Evolutionary conservation across 2,797 vertebrate genomes (phyloP).

Genomic region (Typhlichthys subterraneus): DNA sequence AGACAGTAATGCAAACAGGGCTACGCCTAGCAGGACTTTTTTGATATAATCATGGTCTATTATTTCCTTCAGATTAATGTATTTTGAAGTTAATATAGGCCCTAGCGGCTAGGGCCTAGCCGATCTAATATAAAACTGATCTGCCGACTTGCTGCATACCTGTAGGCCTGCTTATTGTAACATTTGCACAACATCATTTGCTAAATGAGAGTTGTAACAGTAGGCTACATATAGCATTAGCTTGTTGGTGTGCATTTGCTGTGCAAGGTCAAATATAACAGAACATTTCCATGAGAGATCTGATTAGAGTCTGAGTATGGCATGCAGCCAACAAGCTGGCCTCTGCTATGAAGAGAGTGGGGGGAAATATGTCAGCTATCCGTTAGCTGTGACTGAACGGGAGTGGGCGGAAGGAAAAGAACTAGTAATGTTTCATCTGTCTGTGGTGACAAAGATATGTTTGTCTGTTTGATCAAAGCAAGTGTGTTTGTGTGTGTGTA

Average conservation of each 20-base stretch:
- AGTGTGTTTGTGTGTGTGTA: conserved; percentile 20
- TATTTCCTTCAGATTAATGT: no score
- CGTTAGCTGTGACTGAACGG: conserved; percentile 30
- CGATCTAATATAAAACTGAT: no score
- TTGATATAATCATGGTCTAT: no score
- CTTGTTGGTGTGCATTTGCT: background rate
- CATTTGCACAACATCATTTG: background rate
- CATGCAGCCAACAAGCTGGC: conserved; percentile 30
- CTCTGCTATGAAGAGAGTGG: conserved; percentile 41
- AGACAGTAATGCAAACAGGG: background rate
- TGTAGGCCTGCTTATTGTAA: no score
- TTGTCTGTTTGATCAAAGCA: conserved; percentile 46
- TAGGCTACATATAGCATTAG: no score
- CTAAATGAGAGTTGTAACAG: background rate
- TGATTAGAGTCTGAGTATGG: conserved; percentile 15
- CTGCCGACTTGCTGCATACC: no score
- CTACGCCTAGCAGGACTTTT: background rate
- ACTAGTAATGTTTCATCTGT: conserved; percentile 40
- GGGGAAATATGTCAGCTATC: conserved; percentile 51
- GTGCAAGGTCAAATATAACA: background rate
- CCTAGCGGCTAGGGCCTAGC: no score
- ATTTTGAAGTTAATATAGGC: no score
- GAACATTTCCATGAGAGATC: background rate
- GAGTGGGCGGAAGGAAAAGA: conserved; percentile 44
- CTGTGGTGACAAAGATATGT: conserved; percentile 52